Conservation (phyloP, 2,888 invertebrate species). For the Spodoptera littoralis region DNA sequence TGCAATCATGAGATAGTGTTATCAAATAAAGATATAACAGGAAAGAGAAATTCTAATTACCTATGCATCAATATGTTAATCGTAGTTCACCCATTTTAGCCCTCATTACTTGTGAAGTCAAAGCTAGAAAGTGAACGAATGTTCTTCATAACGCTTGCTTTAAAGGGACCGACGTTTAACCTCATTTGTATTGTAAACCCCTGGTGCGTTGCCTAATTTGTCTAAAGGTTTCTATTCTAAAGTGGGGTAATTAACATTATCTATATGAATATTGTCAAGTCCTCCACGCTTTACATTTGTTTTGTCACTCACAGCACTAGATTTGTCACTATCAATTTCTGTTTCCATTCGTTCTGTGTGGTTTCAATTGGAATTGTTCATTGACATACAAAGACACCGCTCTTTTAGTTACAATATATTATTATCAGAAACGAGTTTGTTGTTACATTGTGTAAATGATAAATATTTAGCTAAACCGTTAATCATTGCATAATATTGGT, state of each 20-base stretch:
- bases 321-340: conserved; percentile 54
- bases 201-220: conserved; percentile 53
- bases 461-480: not conserved
- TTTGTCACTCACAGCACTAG: conserved; percentile 46
- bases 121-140: conserved; percentile 54
- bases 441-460: not conserved
- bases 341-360: conserved; percentile 37
- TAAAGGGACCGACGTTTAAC: conserved; percentile 60
- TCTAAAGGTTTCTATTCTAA: conserved; percentile 51
- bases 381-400: conserved; percentile 28
- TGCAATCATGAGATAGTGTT: conserved; percentile 37
- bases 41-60: conserved; percentile 52
- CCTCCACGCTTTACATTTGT: conserved; percentile 42
- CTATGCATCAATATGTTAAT: conserved; percentile 51
- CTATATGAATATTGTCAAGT: conserved; percentile 58
- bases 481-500: no score
- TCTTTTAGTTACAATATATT: conserved; percentile 11
- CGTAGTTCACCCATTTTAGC: conserved; percentile 44
- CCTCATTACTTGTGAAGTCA: conserved; percentile 47
- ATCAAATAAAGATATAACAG: conserved; percentile 37
- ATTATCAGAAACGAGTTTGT: conserved; percentile 4
- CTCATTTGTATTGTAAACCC: conserved; percentile 52
- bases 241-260: conserved; percentile 56
- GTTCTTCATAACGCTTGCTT: conserved; percentile 45
- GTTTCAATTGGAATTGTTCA: conserved; percentile 35